phyloP scores from a whole-genome alignment of 1,140 invertebrate genomes.

The Tetramorium alpestre region DNA sequence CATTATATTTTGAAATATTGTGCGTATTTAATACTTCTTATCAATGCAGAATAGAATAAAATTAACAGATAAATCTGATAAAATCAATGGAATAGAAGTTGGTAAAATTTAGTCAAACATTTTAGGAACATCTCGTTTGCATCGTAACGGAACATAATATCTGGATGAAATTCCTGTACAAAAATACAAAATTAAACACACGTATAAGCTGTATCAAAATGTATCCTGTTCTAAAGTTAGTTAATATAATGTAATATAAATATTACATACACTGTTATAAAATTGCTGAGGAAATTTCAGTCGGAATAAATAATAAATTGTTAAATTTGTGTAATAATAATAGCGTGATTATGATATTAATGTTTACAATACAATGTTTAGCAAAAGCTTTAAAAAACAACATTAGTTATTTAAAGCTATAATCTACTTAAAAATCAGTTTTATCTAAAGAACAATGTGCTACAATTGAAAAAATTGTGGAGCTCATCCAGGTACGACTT shows the following conservation, averaged over 20 bases:
- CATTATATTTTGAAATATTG: neutral
- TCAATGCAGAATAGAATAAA: neutral
- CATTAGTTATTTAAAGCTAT: neutral
- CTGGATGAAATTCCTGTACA: slow-evolving; percentile 3
- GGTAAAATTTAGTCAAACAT: slow-evolving; percentile 25
- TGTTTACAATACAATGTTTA: neutral
- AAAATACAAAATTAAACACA: slow-evolving; percentile 40
- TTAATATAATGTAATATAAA: slow-evolving; percentile 27
- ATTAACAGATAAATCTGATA: neutral
- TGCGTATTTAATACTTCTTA: neutral
- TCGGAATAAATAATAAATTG: neutral
- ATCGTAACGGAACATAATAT: neutral
- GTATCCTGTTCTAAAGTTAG: neutral
- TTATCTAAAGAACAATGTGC: neutral
- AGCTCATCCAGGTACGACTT: slow-evolving; percentile 1
- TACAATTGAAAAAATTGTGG: slow-evolving; percentile 1
- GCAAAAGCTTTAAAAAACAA: slow-evolving; percentile 15
- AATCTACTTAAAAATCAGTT: neutral
- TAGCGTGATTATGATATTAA: neutral
- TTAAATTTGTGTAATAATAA: slow-evolving; percentile 7
- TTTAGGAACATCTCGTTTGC: slow-evolving; percentile 16
- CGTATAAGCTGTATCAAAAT: neutral
- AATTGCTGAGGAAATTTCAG: neutral
- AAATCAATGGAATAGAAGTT: neutral
- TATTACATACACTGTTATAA: slow-evolving; percentile 10